These are phyloP conservation scores for Hipposideros armiger DNA, from an alignment of 2,113 vertebrate species.

Conservation along the genomic window DNA sequence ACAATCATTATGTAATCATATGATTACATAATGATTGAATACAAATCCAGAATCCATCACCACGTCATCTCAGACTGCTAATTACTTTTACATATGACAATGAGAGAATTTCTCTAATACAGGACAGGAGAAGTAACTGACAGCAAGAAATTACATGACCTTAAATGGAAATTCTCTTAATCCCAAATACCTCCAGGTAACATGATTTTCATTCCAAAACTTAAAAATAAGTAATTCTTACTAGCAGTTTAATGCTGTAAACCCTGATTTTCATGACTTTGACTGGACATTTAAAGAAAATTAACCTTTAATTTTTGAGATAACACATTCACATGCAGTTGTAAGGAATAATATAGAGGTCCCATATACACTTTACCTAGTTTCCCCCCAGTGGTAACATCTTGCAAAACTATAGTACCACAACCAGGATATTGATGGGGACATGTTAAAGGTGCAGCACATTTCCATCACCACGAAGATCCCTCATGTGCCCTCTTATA, in stretches of 20 bases:
- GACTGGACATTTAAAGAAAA: neutral
- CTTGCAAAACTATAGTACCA: neutral
- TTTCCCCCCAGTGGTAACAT: neutral
- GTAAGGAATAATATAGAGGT: neutral
- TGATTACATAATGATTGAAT: neutral
- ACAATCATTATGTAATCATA: neutral
- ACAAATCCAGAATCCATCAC: slow-evolving; percentile 2
- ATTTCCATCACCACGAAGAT: neutral
- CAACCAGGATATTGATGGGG: neutral
- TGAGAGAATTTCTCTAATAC: neutral
- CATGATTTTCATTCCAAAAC: neutral
- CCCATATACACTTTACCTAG: neutral
- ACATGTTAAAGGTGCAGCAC: neutral
- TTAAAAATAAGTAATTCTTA: slow-evolving; percentile 1
- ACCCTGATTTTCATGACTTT: neutral
- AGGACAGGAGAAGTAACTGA: neutral
- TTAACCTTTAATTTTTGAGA: slow-evolving; percentile 1
- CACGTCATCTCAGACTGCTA: neutral
- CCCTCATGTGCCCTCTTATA: too few relatives aligned
- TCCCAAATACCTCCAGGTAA: neutral
- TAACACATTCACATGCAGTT: neutral
- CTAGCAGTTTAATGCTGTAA: neutral
- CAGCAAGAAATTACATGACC: neutral
- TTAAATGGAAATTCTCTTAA: neutral
- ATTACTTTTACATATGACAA: neutral